Evolutionary conservation across 2,113 vertebrate genomes (phyloP).

Genomic region (Jacana jacana): DNA sequence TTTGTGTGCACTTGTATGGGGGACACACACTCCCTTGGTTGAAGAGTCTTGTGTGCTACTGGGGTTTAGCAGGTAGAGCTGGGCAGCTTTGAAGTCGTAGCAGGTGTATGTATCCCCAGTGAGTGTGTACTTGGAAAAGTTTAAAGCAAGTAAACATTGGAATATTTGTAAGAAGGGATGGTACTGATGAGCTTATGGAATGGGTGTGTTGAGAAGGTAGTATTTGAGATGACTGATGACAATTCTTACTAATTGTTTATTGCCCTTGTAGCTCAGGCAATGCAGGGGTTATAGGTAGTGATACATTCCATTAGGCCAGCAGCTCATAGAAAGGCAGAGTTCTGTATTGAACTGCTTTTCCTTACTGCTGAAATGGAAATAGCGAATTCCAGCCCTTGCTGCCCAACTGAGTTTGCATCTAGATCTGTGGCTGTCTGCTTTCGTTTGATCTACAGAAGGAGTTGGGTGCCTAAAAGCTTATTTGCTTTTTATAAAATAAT

Average conservation of each 20-base stretch:
- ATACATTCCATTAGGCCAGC: not conserved
- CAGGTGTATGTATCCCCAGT: accelerated
- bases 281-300: not conserved
- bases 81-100: not conserved
- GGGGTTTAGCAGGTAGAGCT: not conserved
- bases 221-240: not conserved
- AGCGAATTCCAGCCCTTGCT: not conserved
- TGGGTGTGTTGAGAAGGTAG: not conserved
- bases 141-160: not conserved
- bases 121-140: no score
- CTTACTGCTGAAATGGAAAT: not conserved
- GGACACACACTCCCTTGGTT: not conserved
- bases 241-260: not conserved
- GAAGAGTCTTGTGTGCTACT: not conserved
- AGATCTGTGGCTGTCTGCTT: not conserved
- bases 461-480: not conserved
- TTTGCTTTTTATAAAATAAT: not conserved
- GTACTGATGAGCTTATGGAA: not conserved
- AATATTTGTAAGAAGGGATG: not conserved
- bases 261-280: not conserved
- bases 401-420: not conserved
- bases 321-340: not conserved
- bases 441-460: not conserved
- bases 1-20: not conserved
- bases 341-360: not conserved